Evolutionary conservation across 2,888 invertebrate genomes (phyloP), one percentile per base, ranked within the genome.

Genomic region (Oscheius sp.): DNA sequence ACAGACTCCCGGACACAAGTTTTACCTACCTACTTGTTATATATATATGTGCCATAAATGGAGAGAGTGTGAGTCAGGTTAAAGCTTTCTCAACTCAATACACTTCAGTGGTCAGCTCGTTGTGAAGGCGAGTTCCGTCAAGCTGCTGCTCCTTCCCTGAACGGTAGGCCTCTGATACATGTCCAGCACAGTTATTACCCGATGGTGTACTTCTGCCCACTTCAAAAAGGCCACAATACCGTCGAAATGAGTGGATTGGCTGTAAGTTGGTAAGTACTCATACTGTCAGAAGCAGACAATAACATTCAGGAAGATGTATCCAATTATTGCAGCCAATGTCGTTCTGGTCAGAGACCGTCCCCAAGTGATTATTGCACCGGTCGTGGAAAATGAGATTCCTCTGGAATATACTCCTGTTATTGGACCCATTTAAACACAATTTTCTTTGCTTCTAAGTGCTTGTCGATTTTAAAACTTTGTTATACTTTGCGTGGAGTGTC

Each of bases 201-300:
- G 9, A 68, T 68, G 68, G 35, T 68, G 2, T 68, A 35, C 68
- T 29, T 47, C 21, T 58, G 58, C 29, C 58, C 58, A 11, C n/a
- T 58, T 11, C 32, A 32, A 7, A 21, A 47, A 9, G 63, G 63
- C 13, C 2, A 29, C 7, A 63, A 63, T 21, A 13, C 47, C 48
- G n/a, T 63, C n/a, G 47, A 48, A 21, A 4, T 63, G n/a, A n/a
- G 3, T 5, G 47, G 37, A 60, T 10, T 29, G 9, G 29, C 11
- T 2, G 21, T 3, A 4, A 2, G 29, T 0, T 63, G 63, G 63
- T 63, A 10, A n/a, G 47, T 48, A 21, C 21, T 21, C 21, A 21
- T 21, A 0, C 21, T 21, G 21, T n/a, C 48, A 48, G 63, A 2
- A 9, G 29, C 42, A 2, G 32, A 63, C 29, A 29, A 60, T 7